A percentile compares a stretch with the other conserved stretches of the same genome.
phyloP scores from a whole-genome alignment of 2,888 invertebrate genomes.

The Laothoe populi region DNA sequence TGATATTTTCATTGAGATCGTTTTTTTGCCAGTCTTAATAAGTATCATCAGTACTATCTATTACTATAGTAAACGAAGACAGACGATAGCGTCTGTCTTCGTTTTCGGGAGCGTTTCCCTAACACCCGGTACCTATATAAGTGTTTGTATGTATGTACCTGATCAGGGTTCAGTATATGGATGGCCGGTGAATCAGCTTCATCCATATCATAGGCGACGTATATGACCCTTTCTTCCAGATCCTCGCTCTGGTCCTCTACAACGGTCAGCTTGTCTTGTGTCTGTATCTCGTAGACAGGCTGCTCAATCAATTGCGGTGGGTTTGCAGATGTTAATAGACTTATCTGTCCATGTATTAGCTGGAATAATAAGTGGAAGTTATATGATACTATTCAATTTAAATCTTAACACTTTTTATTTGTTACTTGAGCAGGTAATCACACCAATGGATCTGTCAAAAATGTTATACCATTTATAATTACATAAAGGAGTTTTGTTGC shows the following conservation, averaged over 20 bases:
- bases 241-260: slow-evolving; percentile 35
- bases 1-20: too few relatives aligned
- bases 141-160: slow-evolving; percentile 47
- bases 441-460: too few relatives aligned
- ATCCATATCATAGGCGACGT: slow-evolving; percentile 74
- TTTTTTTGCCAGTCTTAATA: too few relatives aligned
- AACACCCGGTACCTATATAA: too few relatives aligned
- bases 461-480: too few relatives aligned
- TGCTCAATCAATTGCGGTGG: slow-evolving; percentile 30
- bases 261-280: slow-evolving; percentile 27
- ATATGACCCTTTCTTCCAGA: slow-evolving; percentile 67
- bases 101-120: neutral
- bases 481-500: too few relatives aligned
- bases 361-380: slow-evolving; percentile 35
- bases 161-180: slow-evolving; percentile 63
- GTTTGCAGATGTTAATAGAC: slow-evolving; percentile 57
- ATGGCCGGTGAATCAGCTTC: slow-evolving; percentile 54
- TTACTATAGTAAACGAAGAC: too few relatives aligned
- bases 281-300: slow-evolving; percentile 15
- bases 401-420: neutral
- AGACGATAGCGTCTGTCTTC: too few relatives aligned
- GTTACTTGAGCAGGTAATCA: too few relatives aligned
- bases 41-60: too few relatives aligned
- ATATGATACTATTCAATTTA: neutral
- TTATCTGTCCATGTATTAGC: slow-evolving; percentile 67